Conservation (phyloP, 2,113 vertebrate genomes). For the Empidonax traillii region DNA sequence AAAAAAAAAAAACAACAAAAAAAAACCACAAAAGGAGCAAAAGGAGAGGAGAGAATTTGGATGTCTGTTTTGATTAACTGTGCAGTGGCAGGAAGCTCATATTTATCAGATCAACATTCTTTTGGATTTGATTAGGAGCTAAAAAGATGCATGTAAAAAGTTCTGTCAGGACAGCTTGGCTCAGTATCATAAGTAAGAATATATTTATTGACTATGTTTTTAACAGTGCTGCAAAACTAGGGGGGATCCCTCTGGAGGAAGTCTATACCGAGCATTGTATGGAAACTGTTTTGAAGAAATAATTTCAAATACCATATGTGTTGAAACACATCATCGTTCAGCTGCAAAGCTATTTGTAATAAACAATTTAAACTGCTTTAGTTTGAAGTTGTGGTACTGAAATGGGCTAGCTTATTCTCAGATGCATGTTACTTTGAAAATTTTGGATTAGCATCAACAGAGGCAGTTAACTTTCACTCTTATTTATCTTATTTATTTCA, state of each 20-base stretch:
- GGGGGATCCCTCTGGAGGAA: not conserved
- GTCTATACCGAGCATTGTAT: not conserved
- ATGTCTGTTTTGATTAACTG: not conserved
- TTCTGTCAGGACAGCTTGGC: not conserved
- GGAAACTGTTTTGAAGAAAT: not conserved
- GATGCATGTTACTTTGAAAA: not conserved
- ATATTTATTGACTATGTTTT: not conserved
- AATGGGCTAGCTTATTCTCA: not conserved
- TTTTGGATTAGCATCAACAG: not conserved
- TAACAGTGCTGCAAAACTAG: not conserved
- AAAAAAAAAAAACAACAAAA: not conserved
- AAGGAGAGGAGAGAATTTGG: not conserved
- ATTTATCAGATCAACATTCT: not conserved
- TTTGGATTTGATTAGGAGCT: not conserved
- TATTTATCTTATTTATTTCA: not conserved
- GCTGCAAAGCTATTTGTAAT: not conserved
- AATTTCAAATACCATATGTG: not conserved
- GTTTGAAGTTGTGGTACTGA: not conserved
- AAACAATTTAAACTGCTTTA: not conserved
- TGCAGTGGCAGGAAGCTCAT: not conserved
- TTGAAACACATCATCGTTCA: not conserved
- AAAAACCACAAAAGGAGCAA: no score
- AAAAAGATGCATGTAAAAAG: not conserved
- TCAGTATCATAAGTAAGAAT: not conserved
- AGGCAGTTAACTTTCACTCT: not conserved